Evolutionary conservation across 2,888 invertebrate species (phyloP).

Genomic region (Rosalia funebris): DNA sequence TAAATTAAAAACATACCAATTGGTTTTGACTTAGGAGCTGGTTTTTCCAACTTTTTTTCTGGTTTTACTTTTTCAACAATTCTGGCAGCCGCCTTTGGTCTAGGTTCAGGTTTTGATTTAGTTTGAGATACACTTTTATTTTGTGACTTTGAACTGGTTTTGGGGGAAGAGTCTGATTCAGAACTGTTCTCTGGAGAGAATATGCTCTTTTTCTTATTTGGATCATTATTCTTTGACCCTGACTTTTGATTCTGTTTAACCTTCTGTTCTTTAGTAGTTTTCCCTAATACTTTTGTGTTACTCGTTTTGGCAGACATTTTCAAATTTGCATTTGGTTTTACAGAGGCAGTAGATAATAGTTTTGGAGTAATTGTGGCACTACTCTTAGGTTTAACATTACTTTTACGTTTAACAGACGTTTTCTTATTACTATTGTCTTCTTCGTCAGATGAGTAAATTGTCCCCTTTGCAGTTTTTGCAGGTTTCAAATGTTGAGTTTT

Average conservation of each 20-base stretch:
- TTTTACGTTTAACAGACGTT: conserved; percentile 63
- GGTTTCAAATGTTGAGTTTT: conserved; percentile 35
- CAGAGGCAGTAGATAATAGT: conserved; percentile 43
- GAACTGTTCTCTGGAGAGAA: conserved; percentile 84
- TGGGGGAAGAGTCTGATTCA: conserved; percentile 68
- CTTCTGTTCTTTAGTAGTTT: conserved; percentile 42
- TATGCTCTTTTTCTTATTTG: conserved; percentile 78
- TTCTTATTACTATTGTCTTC: conserved; percentile 55
- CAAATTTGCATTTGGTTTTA: conserved; percentile 26
- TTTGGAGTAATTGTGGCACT: conserved; percentile 72
- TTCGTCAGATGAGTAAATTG: conserved; percentile 33
- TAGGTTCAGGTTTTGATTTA: conserved; percentile 64
- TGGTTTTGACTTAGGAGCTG: conserved; percentile 72
- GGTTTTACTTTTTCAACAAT: conserved; percentile 55
- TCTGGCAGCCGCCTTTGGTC: conserved; percentile 60
- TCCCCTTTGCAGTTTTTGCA: conserved; percentile 44
- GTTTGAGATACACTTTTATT: conserved; percentile 51
- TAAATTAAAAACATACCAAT: conserved; percentile 19
- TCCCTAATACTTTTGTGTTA: conserved; percentile 29
- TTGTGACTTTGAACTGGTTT: conserved; percentile 31
- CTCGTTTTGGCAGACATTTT: conserved; percentile 27
- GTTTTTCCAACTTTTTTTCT: conserved; percentile 55
- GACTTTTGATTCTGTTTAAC: conserved; percentile 34
- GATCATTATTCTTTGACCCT: conserved; percentile 44
- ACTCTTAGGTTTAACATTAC: conserved; percentile 71